Conservation (phyloP, 2,113 vertebrate genomes). For the Sminthopsis crassicaudata region DNA sequence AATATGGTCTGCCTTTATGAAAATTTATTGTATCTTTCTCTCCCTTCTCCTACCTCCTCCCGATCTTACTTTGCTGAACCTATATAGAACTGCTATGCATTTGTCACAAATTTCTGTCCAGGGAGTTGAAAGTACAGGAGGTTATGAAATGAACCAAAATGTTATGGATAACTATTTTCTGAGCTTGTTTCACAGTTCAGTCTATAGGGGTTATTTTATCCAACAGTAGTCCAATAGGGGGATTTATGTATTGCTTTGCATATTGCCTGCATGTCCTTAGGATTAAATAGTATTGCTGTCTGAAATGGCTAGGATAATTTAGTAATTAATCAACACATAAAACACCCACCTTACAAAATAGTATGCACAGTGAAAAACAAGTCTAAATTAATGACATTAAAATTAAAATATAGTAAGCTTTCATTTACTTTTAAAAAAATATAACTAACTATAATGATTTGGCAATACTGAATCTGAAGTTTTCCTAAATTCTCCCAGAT, state of each 20-base stretch:
- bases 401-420: background rate
- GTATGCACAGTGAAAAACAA: background rate
- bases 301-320: background rate
- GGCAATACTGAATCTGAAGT: background rate
- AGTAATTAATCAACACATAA: background rate
- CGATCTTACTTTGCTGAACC: background rate
- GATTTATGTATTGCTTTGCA: background rate
- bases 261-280: background rate
- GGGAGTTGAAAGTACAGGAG: background rate
- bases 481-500: background rate
- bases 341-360: background rate
- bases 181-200: background rate
- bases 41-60: background rate
- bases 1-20: background rate
- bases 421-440: background rate
- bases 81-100: background rate
- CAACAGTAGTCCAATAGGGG: background rate
- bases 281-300: background rate
- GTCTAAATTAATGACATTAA: background rate
- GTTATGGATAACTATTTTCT: background rate
- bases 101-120: background rate
- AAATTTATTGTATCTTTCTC: background rate
- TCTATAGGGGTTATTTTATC: background rate
- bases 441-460: background rate
- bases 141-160: background rate